phyloP scores from a whole-genome alignment of 2,888 invertebrate species.

The Automeris io region DNA sequence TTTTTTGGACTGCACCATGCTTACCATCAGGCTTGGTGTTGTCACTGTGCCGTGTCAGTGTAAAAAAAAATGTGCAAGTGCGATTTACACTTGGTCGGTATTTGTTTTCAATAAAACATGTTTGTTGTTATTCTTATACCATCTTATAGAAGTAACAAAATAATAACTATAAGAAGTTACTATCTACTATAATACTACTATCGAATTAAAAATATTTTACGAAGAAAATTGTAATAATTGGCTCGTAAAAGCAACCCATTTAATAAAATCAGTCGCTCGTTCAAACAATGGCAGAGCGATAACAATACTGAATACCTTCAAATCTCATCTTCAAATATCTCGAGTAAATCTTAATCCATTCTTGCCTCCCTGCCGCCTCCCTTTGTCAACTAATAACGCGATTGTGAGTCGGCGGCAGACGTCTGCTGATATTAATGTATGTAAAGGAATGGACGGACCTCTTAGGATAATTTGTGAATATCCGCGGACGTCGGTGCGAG shows the following conservation, averaged over 20 bases:
- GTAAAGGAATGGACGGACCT: slow-evolving; percentile 37
- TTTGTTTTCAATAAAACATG: too few relatives aligned
- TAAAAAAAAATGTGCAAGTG: too few relatives aligned
- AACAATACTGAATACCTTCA: slow-evolving; percentile 41
- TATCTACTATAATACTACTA: too few relatives aligned
- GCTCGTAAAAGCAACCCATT: slow-evolving; percentile 25
- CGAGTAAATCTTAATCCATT: slow-evolving; percentile 60
- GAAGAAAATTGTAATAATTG: neutral
- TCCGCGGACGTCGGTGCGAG: slow-evolving; percentile 17
- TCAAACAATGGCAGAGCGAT: slow-evolving; percentile 39
- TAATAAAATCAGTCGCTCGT: slow-evolving; percentile 30
- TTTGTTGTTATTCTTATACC: too few relatives aligned
- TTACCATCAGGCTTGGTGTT: too few relatives aligned
- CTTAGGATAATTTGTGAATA: slow-evolving; percentile 40
- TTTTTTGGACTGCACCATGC: too few relatives aligned
- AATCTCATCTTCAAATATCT: slow-evolving; percentile 65
- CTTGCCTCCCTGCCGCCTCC: slow-evolving; percentile 13
- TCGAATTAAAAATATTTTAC: too few relatives aligned
- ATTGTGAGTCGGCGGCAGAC: slow-evolving; percentile 49
- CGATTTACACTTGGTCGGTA: too few relatives aligned
- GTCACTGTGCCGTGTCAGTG: too few relatives aligned
- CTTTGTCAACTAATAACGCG: slow-evolving; percentile 49
- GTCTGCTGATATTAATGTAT: slow-evolving; percentile 54
- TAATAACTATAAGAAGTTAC: too few relatives aligned
- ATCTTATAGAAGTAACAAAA: too few relatives aligned